Conservation (phyloP, 2,888 invertebrate species). For the Lepidocyrtoides sp. region DNA sequence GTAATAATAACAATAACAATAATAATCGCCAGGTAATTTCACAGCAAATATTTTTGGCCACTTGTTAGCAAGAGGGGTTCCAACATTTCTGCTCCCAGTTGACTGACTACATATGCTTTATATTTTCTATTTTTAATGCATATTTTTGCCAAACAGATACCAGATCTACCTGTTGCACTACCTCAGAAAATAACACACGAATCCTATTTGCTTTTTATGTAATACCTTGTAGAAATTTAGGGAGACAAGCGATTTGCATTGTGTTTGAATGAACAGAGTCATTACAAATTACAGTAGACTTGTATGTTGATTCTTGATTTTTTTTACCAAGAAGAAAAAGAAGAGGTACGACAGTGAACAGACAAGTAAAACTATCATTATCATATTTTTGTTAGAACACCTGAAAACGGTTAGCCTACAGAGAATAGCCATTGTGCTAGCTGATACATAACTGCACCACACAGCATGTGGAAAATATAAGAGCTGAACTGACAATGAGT, state of each 20-base stretch:
- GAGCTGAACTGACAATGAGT: not conserved
- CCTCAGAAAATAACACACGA: not conserved
- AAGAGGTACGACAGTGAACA: conserved; percentile 26
- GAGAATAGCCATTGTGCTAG: conserved; percentile 14
- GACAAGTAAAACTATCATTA: not conserved
- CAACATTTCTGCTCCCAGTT: not conserved
- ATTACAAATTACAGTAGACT: conserved; percentile 24
- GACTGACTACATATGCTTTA: not conserved
- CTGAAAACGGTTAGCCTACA: not conserved
- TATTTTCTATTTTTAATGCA: too few relatives aligned
- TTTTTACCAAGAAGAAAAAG: too few relatives aligned
- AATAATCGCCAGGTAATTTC: conserved; percentile 42
- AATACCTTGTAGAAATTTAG: not conserved
- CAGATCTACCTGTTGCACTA: conserved; percentile 45
- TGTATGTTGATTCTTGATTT: not conserved
- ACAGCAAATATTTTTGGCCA: conserved; percentile 39
- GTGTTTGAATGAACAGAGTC: conserved; percentile 9
- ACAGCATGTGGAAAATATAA: not conserved
- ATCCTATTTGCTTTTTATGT: not conserved
- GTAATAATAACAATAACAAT: conserved; percentile 7
- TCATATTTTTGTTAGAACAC: conserved; percentile 35
- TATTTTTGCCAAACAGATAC: not conserved
- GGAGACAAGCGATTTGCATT: conserved; percentile 21
- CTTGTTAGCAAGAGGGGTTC: not conserved
- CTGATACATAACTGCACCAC: not conserved